phyloP scores from a whole-genome alignment of 2,888 invertebrate genomes.

The Drosophila fungiperda region DNA sequence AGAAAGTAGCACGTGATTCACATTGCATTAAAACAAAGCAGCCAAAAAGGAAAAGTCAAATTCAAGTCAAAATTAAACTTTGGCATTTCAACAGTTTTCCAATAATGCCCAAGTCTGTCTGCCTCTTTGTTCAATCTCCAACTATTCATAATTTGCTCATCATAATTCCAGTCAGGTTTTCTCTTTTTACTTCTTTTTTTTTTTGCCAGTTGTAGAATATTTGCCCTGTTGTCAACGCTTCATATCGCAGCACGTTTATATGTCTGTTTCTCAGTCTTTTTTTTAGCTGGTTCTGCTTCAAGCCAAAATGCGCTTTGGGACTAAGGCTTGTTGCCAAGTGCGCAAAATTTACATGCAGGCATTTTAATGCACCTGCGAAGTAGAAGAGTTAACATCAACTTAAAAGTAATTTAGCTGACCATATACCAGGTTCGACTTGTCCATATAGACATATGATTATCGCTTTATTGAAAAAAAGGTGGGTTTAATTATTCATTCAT shows the following conservation, averaged over 20 bases:
- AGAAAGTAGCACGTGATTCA: conserved; percentile 73
- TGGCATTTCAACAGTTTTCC: conserved; percentile 44
- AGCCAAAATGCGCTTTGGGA: conserved; percentile 46
- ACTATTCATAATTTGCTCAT: conserved; percentile 68
- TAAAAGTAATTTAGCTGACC: conserved; percentile 46
- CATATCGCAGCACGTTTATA: conserved; percentile 62
- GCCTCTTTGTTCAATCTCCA: conserved; percentile 4
- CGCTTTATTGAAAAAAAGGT: background rate
- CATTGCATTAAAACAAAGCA: conserved; percentile 59
- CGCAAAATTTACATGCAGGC: conserved; percentile 57
- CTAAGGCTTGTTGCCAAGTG: conserved; percentile 65
- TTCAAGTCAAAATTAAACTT: conserved; percentile 32
- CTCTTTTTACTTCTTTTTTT: conserved; percentile 10
- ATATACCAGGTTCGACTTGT: conserved; percentile 18
- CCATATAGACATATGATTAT: background rate
- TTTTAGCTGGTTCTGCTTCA: conserved; percentile 4
- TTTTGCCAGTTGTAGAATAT: conserved; percentile 54
- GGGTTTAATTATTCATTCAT: conserved; percentile 1
- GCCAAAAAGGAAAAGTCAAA: conserved; percentile 52
- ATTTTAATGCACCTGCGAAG: conserved; percentile 55
- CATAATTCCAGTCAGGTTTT: conserved; percentile 73
- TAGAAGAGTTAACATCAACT: conserved; percentile 42
- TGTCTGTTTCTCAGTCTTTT: conserved; percentile 12
- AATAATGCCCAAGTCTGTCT: conserved; percentile 39
- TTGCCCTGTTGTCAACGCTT: conserved; percentile 53